Percentiles rank a stretch among this genome's conserved stretches.
Evolutionary conservation across 2,113 vertebrate genomes (phyloP).

Genomic region (Brienomyrus longianalis): DNA sequence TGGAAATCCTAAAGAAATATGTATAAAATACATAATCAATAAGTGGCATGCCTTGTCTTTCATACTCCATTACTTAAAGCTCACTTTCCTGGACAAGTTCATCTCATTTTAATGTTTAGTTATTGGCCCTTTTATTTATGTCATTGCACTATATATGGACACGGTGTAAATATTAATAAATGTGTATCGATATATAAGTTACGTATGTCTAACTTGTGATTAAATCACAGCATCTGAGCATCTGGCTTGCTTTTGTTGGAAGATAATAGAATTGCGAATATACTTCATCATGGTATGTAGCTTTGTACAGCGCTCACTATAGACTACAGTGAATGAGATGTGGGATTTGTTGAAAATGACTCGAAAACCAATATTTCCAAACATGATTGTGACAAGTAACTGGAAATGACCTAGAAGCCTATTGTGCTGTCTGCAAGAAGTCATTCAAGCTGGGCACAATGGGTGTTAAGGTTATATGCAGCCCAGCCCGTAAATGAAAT

Average conservation of each 20-base stretch:
- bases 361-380: not conserved
- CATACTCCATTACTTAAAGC: not conserved
- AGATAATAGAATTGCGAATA: too few relatives aligned
- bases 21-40: not conserved
- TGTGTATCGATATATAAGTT: not conserved
- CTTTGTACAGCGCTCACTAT: not conserved
- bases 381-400: not conserved
- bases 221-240: too few relatives aligned
- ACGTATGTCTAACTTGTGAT: not conserved
- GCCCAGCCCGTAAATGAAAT: not conserved
- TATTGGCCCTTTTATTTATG: not conserved
- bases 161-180: not conserved
- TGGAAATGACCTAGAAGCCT: not conserved
- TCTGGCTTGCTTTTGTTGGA: too few relatives aligned
- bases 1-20: not conserved
- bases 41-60: not conserved
- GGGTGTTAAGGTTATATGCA: not conserved
- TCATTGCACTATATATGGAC: not conserved
- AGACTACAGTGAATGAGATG: too few relatives aligned
- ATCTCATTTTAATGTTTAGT: not conserved
- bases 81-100: not conserved
- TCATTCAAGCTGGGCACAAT: not conserved
- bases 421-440: not conserved
- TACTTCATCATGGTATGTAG: not conserved
- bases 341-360: not conserved